Evolutionary conservation across 1,140 invertebrate species (phyloP), one percentile per base, ranked within the genome.

Genomic region (Euschistus heros): DNA sequence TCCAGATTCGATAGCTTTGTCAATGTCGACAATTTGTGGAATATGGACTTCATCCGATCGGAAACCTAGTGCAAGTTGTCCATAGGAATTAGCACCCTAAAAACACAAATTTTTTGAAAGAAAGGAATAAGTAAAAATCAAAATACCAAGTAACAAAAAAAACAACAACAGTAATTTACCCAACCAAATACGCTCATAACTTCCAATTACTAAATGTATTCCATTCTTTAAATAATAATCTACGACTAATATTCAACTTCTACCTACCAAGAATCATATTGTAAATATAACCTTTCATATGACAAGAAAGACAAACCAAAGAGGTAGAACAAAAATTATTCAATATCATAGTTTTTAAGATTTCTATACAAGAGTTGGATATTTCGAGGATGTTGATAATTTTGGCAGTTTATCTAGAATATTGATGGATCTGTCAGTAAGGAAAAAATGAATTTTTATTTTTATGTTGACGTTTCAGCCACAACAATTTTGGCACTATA

Each of bases 51-150:
- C 80, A 73, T 91, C 89, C 66, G 81, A 84, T 69, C 79, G 76
- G 66, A 77, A 75, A 65, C 84, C 86, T 72, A 85, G 78, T 64
- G 86, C 85, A 33, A 92, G 77, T 75, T 92, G 89, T 52, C 89
- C 88, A 75, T 90, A 86, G 69, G 87, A 89, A 76, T 93, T 93
- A 64, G 89, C 87, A 71, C 89, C 89, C 89, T 89, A 72, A 26
- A 75, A 63, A 18, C 14, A 42, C 1, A 30, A 60, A 6, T 15
- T 54, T 54, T 54, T 14, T 54, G 13, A 20, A 22, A 15, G 50
- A n/a, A 54, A 5, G 7, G 17, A 61, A 61, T 1, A 61, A 61
- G 3, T 37, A 24, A 61, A 30, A 61, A 60, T 14, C 1, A 24
- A 54, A 20, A 2, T 20, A 54, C 4, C 4, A 54, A 27, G 20